Conservation (phyloP, 2,113 vertebrate genomes). For the Potamarius usumacintae region DNA sequence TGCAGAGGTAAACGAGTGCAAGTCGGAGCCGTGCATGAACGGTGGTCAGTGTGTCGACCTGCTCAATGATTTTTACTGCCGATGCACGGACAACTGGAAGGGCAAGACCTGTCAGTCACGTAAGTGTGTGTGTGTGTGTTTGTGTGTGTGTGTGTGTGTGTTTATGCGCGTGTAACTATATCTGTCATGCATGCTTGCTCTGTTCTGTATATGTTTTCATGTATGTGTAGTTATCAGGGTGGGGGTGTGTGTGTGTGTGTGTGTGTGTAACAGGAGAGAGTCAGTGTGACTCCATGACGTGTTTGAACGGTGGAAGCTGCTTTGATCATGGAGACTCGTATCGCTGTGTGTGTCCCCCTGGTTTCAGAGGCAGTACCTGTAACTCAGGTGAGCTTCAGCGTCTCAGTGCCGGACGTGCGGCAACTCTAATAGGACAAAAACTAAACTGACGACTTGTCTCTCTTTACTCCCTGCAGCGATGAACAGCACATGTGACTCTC, state of each 20-base stretch:
- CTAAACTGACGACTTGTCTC: neutral
- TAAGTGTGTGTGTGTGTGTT: conserved; percentile 66
- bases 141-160: conserved; percentile 47
- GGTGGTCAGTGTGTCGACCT: conserved; percentile 85
- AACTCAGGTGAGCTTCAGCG: conserved; percentile 76
- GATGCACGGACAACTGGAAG: conserved; percentile 89
- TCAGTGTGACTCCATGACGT: conserved; percentile 90
- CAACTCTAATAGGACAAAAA: neutral
- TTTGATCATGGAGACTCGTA: conserved; percentile 88
- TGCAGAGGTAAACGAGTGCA: conserved; percentile 91
- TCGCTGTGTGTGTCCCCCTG: conserved; percentile 83
- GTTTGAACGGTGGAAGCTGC: conserved; percentile 90
- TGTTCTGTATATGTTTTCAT: neutral
- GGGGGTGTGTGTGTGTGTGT: conserved; percentile 43
- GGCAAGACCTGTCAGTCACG: conserved; percentile 94
- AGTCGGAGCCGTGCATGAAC: conserved; percentile 85
- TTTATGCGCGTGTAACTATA: neutral
- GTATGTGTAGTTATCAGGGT: conserved; percentile 46
- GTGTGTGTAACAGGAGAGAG: conserved; percentile 77
- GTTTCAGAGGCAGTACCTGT: conserved; percentile 90
- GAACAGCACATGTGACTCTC: conserved; percentile 88
- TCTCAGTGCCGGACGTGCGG: neutral
- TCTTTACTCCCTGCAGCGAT: conserved; percentile 69
- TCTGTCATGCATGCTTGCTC: neutral
- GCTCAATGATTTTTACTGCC: conserved; percentile 90